Evolutionary conservation across 1,140 invertebrate species (phyloP).

Genomic region (Acromyrmex heyeri): DNA sequence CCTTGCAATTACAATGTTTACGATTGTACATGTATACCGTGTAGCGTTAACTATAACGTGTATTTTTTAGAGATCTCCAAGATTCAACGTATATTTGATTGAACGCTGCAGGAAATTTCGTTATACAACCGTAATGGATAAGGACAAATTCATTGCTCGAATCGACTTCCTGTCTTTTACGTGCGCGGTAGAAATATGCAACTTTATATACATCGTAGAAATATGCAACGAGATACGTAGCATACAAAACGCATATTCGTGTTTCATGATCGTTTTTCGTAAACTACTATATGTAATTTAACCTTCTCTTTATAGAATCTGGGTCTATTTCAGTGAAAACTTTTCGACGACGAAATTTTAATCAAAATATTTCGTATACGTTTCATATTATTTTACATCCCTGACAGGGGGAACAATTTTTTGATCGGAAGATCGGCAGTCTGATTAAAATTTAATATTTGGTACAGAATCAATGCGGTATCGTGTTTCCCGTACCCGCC

Average conservation of each 20-base stretch:
- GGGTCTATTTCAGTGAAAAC: conserved; percentile 38
- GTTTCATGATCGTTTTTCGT: conserved; percentile 17
- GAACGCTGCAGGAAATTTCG: conserved; percentile 1
- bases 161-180: conserved; percentile 6
- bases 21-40: not conserved
- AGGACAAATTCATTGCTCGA: conserved; percentile 16
- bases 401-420: conserved; percentile 59
- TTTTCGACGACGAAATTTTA: conserved; percentile 60
- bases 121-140: conserved; percentile 9
- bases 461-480: conserved; percentile 52
- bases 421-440: conserved; percentile 59
- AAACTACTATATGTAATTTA: conserved; percentile 49
- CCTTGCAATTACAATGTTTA: conserved; percentile 23
- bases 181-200: not conserved
- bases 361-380: conserved; percentile 52
- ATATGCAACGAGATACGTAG: conserved; percentile 2
- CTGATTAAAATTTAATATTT: conserved; percentile 65
- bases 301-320: conserved; percentile 1
- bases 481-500: conserved; percentile 33
- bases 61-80: not conserved
- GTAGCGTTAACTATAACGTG: not conserved
- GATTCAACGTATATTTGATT: not conserved
- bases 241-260: not conserved
- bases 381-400: conserved; percentile 57
- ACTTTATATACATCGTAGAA: not conserved